These are phyloP conservation scores for Eudorcas thomsonii DNA, from an alignment of 2,113 vertebrate species.

Conservation along the genomic window DNA sequence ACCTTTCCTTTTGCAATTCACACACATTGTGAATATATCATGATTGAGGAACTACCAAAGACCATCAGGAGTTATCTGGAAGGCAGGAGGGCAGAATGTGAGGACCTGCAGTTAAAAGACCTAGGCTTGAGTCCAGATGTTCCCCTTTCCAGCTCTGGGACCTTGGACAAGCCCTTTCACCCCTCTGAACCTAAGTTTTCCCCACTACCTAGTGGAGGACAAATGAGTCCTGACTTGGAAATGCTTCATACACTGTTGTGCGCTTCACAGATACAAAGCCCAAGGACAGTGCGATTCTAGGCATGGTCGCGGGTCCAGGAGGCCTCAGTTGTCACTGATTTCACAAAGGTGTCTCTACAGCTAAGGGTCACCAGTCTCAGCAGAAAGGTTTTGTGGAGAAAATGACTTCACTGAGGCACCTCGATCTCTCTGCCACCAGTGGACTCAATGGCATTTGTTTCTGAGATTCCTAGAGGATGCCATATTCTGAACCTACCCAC, in stretches of 20 bases:
- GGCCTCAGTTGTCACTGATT: neutral
- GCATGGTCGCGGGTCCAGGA: rapidly evolving
- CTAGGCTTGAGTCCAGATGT: neutral
- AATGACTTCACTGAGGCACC: neutral
- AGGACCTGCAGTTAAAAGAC: neutral
- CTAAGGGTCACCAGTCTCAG: neutral
- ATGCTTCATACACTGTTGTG: neutral
- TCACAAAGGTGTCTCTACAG: neutral
- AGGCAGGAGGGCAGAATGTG: neutral
- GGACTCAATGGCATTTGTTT: neutral
- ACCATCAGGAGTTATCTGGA: neutral
- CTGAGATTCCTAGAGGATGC: neutral
- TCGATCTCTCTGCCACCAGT: neutral
- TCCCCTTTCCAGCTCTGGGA: neutral
- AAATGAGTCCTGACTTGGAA: neutral
- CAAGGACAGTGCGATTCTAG: neutral
- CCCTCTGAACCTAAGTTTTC: neutral
- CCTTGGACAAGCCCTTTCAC: neutral
- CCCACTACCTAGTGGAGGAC: neutral
- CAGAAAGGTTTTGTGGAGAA: neutral
- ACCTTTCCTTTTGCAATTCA: neutral
- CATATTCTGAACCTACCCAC: neutral
- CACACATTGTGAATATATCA: neutral
- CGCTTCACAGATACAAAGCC: neutral
- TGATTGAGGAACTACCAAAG: neutral